Base-by-base conservation (phyloP, 2,888 invertebrate genomes). In the Sarcophaga carnaria region DNA sequence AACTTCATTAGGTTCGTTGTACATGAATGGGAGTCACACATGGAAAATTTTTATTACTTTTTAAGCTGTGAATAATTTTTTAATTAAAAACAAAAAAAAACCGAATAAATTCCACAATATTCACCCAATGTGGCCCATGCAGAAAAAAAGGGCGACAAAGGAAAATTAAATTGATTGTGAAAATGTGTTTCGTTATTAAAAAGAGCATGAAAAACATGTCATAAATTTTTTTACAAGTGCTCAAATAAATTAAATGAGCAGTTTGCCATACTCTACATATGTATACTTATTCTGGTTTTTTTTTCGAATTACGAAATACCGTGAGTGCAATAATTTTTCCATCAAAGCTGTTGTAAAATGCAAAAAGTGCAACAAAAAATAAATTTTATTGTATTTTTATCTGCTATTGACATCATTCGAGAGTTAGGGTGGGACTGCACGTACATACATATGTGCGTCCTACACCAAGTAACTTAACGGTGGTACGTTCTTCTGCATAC, bases 401-500 rank as follows among this genome's bases (percentile, higher is more conserved):
- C 54, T 70, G 64, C 66, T 67, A 62, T 79, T 81, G 87, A 84
- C 79, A 87, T 75, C 85, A 78, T 81, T 81, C 78, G 72, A 77
- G 85, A 74, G 85, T 83, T 75, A 74, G 54, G 17, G 70, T 80
- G 63, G 62, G 62, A 20, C 10, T 11, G 22, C 62, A 22, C 11
- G 1, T 62, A n/a, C 45, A 20, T 8, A 37, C 8, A 37, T 37
- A 37, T 37, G 37, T 0, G 37, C 37, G 37, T 37, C 37, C 37
- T 47, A 82, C 14, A 54, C 54, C 54, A 54, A 45, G 45, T 74
- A 54, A n/a, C 75, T 49, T 75, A 63, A n/a, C 70, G 78, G 60
- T 54, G 8, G 2, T 37, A 0, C 37, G 37, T 37, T 14, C 17
- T 60, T 64, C 60, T 72, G 59, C 80, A 60, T 66, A 80, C 25